phyloP scores from a whole-genome alignment of 1,140 invertebrate genomes.

The Acromyrmex charruanus region DNA sequence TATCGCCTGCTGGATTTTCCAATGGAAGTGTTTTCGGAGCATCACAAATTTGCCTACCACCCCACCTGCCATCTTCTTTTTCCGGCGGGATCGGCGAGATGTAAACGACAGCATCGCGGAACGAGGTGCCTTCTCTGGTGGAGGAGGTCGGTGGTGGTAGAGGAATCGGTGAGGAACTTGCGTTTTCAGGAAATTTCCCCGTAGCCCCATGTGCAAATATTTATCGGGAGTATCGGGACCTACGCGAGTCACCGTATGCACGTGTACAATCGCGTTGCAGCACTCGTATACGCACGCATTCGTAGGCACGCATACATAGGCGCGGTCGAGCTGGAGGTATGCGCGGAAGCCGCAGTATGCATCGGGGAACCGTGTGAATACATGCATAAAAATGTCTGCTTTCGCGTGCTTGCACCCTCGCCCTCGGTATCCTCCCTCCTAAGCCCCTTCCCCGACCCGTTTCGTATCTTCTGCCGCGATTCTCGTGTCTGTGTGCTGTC shows the following conservation, averaged over 20 bases:
- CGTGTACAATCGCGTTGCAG: constrained; percentile 57
- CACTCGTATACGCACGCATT: constrained; percentile 27
- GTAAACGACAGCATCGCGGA: constrained; percentile 55
- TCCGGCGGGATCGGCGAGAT: constrained; percentile 36
- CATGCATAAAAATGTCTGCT: constrained; percentile 81
- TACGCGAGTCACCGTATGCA: constrained; percentile 68
- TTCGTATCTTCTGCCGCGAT: background rate
- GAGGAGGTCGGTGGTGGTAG: constrained; percentile 5
- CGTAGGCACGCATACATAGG: background rate
- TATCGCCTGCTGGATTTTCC: constrained; percentile 46
- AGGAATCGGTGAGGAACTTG: constrained; percentile 46
- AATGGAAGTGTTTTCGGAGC: constrained; percentile 55
- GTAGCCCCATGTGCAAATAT: constrained; percentile 80
- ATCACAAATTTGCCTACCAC: constrained; percentile 51
- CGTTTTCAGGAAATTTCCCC: constrained; percentile 78
- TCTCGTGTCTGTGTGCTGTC: background rate
- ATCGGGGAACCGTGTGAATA: constrained; percentile 77
- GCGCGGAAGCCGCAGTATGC: constrained; percentile 62
- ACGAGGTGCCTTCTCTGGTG: constrained; percentile 25
- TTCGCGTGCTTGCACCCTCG: constrained; percentile 64
- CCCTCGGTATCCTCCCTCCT: constrained; percentile 11
- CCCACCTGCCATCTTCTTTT: constrained; percentile 42
- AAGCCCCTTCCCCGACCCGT: background rate
- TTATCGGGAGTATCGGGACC: constrained; percentile 77
- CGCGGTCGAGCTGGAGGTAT: background rate